These are phyloP conservation scores for Sardina pilchardus DNA, from an alignment of 2,113 vertebrate genomes.

Conservation along the genomic window DNA sequence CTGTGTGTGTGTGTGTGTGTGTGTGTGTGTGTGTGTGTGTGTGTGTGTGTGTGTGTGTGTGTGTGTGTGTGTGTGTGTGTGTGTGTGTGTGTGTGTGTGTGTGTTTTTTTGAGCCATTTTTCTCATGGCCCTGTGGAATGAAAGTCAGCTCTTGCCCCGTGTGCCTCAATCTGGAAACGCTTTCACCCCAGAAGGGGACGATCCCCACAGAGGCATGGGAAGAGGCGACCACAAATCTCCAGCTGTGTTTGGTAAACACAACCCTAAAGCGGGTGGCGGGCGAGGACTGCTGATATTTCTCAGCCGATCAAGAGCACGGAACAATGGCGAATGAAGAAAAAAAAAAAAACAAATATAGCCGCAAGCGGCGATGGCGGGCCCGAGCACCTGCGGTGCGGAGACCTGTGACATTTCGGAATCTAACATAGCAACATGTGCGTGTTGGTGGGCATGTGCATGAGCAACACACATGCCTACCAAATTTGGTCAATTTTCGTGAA, in stretches of 20 bases:
- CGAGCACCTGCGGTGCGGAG: too few species aligned
- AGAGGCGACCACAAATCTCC: slow-evolving; percentile 28
- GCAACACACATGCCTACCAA: too few species aligned
- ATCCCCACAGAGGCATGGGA: slow-evolving; percentile 16
- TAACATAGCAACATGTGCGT: too few species aligned
- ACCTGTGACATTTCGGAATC: too few species aligned
- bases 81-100: slow-evolving; percentile 4
- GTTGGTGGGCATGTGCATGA: too few species aligned
- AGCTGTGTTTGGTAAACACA: slow-evolving; percentile 45
- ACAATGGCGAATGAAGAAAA: not conserved
- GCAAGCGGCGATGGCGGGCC: too few species aligned
- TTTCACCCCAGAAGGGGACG: slow-evolving; percentile 27
- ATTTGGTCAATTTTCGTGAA: too few species aligned
- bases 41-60: slow-evolving; percentile 1
- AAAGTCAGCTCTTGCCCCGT: slow-evolving; percentile 16
- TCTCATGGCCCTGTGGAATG: slow-evolving; percentile 32
- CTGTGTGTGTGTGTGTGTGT: not conserved
- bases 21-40: slow-evolving; percentile 1
- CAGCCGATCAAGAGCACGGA: not conserved
- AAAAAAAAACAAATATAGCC: not conserved
- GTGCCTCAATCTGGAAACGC: slow-evolving; percentile 25
- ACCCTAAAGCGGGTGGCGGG: slow-evolving; percentile 19
- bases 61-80: not conserved
- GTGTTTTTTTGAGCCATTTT: not conserved
- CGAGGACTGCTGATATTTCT: not conserved